phyloP scores from a whole-genome alignment of 2,113 vertebrate genomes.

The Mobula hypostoma region DNA sequence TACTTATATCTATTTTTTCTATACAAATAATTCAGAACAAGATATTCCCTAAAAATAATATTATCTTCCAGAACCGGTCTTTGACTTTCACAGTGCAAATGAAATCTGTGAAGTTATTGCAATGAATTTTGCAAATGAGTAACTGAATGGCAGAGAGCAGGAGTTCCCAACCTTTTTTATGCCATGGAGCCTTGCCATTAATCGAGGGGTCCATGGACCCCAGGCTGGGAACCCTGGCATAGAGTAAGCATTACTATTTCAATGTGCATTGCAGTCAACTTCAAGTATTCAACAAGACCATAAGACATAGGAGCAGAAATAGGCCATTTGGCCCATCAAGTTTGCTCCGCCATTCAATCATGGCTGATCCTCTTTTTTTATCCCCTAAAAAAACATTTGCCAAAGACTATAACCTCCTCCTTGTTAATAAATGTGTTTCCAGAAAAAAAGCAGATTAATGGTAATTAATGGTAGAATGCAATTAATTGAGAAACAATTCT shows the following conservation, averaged over 20 bases:
- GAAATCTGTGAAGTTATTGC: conserved; percentile 5
- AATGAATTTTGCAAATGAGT: not conserved
- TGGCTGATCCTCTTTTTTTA: too few species aligned
- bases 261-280: not conserved
- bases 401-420: not conserved
- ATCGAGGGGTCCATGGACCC: too few species aligned
- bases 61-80: not conserved
- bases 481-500: conserved; percentile 1
- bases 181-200: too few species aligned
- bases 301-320: too few species aligned
- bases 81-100: not conserved
- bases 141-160: not conserved
- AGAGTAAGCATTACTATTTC: not conserved
- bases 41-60: not conserved
- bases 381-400: not conserved
- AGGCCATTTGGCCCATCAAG: not conserved
- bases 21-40: not conserved
- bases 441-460: not conserved
- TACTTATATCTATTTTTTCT: not conserved
- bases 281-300: not conserved
- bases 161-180: too few species aligned
- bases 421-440: not conserved
- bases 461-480: not conserved
- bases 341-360: too few species aligned
- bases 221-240: too few species aligned